These are phyloP conservation scores for Oreochromis spilurus DNA, from an alignment of 2,113 vertebrate species.

Conservation along the genomic window DNA sequence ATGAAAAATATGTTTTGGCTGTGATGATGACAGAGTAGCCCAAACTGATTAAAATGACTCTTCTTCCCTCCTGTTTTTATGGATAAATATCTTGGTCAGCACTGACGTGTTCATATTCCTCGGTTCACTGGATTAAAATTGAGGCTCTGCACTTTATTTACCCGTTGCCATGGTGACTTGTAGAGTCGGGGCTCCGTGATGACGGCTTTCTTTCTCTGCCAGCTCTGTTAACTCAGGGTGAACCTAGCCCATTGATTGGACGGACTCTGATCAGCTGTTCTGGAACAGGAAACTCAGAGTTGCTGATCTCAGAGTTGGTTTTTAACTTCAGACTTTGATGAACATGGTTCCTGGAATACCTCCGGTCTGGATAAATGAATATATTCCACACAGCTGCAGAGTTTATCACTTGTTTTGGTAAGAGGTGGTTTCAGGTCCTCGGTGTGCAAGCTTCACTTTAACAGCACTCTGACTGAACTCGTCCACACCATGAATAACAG, in stretches of 20 bases:
- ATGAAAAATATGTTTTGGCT: not conserved
- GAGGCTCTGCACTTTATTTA: not conserved
- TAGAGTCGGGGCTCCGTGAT: not conserved
- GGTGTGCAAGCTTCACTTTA: not conserved
- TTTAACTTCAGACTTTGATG: not conserved
- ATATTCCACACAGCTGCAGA: not conserved
- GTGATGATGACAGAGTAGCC: not conserved
- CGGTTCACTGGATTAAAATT: not conserved
- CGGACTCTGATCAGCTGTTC: not conserved
- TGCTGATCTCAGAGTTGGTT: not conserved
- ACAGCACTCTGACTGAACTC: not conserved
- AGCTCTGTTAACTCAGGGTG: not conserved
- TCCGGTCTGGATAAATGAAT: not conserved
- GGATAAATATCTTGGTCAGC: not conserved
- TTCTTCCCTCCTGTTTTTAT: not conserved
- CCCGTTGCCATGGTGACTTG: not conserved
- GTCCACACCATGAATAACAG: not conserved
- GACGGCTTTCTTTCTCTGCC: rapidly evolving
- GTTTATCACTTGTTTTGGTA: not conserved
- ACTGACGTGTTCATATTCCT: not conserved
- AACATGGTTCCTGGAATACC: not conserved
- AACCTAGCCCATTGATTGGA: not conserved
- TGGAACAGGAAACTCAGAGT: not conserved
- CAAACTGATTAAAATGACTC: not conserved
- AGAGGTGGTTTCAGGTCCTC: not conserved